A percentile compares a stretch with the other conserved stretches of the same genome.
Evolutionary conservation across 2,113 vertebrate species (phyloP).

Genomic region (Hypomesus transpacificus): DNA sequence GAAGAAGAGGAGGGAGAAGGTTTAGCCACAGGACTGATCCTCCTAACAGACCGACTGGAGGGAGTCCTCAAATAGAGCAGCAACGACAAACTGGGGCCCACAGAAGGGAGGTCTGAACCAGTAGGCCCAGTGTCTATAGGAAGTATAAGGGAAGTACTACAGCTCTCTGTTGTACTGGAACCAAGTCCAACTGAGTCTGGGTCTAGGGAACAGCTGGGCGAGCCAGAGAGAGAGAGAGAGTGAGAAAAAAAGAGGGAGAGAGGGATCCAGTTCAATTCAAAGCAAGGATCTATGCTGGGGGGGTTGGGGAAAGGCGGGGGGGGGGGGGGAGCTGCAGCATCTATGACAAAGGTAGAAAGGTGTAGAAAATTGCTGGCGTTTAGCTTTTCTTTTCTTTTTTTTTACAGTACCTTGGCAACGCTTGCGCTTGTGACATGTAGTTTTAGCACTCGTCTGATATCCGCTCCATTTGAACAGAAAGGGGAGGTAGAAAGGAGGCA

Average conservation of each 20-base stretch:
- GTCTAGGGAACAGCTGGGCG: conserved; percentile 27
- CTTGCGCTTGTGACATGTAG: conserved; percentile 94
- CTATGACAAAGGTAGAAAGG: conserved; percentile 42
- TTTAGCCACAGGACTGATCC: neutral
- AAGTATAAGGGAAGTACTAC: conserved; percentile 13
- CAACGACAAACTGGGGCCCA: conserved; percentile 37
- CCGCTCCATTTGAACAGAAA: conserved; percentile 99
- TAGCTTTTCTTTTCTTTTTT: neutral
- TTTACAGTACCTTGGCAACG: conserved; percentile 96
- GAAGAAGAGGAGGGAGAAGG: conserved; percentile 2
- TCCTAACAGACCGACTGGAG: conserved; percentile 17
- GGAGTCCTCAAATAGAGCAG: conserved; percentile 34
- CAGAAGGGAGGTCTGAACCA: conserved; percentile 47
- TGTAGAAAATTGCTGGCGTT: conserved; percentile 45
- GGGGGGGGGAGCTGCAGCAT: conserved; percentile 36
- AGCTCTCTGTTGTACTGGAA: conserved; percentile 27
- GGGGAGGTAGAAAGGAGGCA: conserved; percentile 96
- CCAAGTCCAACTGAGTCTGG: conserved; percentile 59
- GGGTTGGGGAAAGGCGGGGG: conserved; percentile 16
- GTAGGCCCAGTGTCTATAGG: conserved; percentile 53
- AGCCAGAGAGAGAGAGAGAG: conserved; percentile 16
- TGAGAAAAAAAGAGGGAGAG: conserved; percentile 43
- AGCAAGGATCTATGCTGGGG: conserved; percentile 41
- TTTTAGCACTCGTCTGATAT: conserved; percentile 92
- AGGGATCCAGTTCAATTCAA: conserved; percentile 37